These are phyloP conservation scores for Apocrypta bakeri DNA, from an alignment of 1,140 invertebrate species.

Conservation along the genomic window DNA sequence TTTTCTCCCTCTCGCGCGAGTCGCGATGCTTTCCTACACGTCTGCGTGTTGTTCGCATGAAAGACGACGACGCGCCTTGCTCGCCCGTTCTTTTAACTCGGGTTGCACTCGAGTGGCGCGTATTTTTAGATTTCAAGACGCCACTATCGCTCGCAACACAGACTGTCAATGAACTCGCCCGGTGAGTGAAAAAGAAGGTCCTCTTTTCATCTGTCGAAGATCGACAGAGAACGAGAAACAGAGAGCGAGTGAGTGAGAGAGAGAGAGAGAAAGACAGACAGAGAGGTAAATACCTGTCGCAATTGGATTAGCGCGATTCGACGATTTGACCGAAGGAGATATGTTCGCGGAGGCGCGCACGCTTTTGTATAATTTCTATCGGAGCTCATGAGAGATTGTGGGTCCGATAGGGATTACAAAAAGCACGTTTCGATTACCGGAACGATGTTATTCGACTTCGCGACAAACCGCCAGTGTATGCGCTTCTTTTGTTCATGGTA, in stretches of 20 bases:
- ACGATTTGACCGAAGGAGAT: constrained; percentile 1
- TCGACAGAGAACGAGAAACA: constrained; percentile 2
- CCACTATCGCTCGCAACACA: constrained; percentile 49
- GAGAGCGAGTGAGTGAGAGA: neutral
- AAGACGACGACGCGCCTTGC: constrained; percentile 5
- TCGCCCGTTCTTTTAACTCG: constrained; percentile 31
- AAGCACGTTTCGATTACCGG: neutral
- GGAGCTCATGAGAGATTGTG: neutral
- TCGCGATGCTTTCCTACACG: neutral
- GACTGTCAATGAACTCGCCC: constrained; percentile 53
- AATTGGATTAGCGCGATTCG: constrained; percentile 23
- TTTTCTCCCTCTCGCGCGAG: constrained; percentile 8
- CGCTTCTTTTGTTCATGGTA: neutral
- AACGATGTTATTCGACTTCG: neutral
- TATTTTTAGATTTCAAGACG: constrained; percentile 51
- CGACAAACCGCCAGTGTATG: neutral
- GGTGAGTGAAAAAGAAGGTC: constrained; percentile 36
- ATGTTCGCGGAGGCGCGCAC: neutral
- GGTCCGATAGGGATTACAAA: constrained; percentile 20
- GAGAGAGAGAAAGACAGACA: neutral
- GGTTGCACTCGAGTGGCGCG: constrained; percentile 40
- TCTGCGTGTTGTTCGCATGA: constrained; percentile 28
- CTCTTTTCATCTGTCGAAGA: neutral
- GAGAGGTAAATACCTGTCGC: neutral
- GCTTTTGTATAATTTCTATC: constrained; percentile 33